Evolutionary conservation across 2,888 invertebrate genomes (phyloP).

Genomic region (Nymphalis polychloros): DNA sequence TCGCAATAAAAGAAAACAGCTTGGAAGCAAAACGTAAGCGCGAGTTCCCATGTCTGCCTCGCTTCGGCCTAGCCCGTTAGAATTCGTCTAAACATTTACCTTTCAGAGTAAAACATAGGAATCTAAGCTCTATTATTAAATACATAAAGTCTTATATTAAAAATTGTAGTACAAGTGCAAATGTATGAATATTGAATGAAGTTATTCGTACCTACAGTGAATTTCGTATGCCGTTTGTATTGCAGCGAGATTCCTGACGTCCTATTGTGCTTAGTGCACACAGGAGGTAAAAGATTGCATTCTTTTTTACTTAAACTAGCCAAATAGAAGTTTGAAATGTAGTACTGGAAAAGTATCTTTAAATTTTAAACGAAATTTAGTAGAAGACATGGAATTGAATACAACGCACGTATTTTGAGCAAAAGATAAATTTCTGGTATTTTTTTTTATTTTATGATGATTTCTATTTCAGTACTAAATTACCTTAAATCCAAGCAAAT

Average conservation of each 20-base stretch:
- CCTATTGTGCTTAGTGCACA: conserved; percentile 33
- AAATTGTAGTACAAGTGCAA: conserved; percentile 21
- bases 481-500: no score
- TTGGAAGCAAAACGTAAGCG: conserved; percentile 29
- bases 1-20: conserved; percentile 41
- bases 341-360: conserved; percentile 7
- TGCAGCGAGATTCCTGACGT: conserved; percentile 39
- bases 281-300: conserved; percentile 26
- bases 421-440: not conserved
- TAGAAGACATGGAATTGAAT: not conserved
- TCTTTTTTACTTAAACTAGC: conserved; percentile 24
- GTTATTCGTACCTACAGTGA: conserved; percentile 41
- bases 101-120: conserved; percentile 18
- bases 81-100: conserved; percentile 38
- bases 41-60: conserved; percentile 4
- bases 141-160: conserved; percentile 23
- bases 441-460: no score
- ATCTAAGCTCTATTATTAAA: conserved; percentile 26
- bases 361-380: not conserved
- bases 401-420: not conserved
- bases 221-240: conserved; percentile 45
- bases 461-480: no score
- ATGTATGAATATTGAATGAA: conserved; percentile 46
- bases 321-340: conserved; percentile 16
- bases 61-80: conserved; percentile 31